phyloP scores from a whole-genome alignment of 2,797 vertebrate species.

The Phalanger gymnotis region DNA sequence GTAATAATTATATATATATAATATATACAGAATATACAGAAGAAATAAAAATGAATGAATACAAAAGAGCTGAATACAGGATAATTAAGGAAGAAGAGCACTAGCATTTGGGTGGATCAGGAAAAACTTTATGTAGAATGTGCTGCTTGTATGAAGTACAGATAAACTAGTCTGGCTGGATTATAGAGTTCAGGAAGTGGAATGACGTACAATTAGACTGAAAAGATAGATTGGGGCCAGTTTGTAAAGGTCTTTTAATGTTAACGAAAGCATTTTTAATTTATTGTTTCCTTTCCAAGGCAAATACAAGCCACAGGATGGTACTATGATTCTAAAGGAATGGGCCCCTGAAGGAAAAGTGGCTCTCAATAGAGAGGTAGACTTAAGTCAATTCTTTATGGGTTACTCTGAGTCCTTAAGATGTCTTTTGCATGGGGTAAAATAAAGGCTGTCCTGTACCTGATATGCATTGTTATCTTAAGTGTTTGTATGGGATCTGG shows the following conservation, averaged over 20 bases:
- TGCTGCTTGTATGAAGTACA: neutral
- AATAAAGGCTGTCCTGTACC: neutral
- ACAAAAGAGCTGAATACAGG: neutral
- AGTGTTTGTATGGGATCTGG: neutral
- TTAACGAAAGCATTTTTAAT: neutral
- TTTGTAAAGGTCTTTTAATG: neutral
- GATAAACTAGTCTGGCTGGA: neutral
- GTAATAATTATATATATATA: no score
- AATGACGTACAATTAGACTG: neutral
- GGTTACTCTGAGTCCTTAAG: neutral
- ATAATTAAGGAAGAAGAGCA: neutral
- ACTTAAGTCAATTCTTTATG: neutral
- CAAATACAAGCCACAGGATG: neutral
- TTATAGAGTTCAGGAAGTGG: neutral
- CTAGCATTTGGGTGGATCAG: neutral
- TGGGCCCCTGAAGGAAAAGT: neutral
- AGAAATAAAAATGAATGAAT: neutral
- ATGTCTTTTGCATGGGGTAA: neutral
- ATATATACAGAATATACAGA: no score
- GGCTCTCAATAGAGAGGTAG: neutral
- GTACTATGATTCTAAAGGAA: neutral
- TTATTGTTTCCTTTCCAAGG: neutral
- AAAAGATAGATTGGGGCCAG: neutral
- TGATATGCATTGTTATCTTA: neutral
- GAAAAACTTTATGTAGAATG: neutral